Conservation (phyloP, 2,888 invertebrate genomes). For the Lumbricus terrestris region DNA sequence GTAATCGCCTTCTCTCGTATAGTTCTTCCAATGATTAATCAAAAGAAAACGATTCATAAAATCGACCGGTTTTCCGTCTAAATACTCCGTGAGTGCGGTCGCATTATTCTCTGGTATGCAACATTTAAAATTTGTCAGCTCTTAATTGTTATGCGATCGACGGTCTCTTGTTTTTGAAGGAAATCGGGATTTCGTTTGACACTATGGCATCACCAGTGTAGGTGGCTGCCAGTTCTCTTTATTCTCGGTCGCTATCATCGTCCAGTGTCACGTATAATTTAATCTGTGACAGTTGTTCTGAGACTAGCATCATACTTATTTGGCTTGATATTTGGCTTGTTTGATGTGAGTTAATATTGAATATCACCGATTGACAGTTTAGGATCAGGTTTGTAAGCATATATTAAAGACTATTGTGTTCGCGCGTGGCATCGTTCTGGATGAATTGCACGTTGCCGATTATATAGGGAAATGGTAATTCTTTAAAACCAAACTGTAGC, state of each 20-base stretch:
- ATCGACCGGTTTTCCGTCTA: neutral
- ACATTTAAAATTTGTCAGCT: neutral
- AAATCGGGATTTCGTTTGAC: neutral
- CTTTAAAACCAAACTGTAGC: neutral
- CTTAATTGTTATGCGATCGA: neutral
- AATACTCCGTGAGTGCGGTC: neutral
- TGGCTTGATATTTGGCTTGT: neutral
- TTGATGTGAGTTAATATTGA: neutral
- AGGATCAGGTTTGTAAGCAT: neutral
- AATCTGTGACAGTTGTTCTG: neutral
- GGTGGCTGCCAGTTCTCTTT: neutral
- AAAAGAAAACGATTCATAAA: neutral
- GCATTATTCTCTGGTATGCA: neutral
- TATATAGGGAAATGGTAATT: neutral
- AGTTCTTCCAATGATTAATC: slow-evolving; percentile 3
- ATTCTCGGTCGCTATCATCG: neutral
- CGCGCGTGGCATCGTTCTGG: neutral
- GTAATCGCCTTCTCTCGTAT: neutral
- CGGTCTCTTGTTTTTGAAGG: neutral
- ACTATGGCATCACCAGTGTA: neutral
- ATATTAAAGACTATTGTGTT: no score
- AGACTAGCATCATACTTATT: neutral
- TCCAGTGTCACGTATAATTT: neutral
- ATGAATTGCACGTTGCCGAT: neutral
- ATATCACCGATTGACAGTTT: neutral